These are phyloP conservation scores for Lytechinus variegatus DNA, from an alignment of 35 echinoderm and acorn worm species.

Conservation along the genomic window DNA sequence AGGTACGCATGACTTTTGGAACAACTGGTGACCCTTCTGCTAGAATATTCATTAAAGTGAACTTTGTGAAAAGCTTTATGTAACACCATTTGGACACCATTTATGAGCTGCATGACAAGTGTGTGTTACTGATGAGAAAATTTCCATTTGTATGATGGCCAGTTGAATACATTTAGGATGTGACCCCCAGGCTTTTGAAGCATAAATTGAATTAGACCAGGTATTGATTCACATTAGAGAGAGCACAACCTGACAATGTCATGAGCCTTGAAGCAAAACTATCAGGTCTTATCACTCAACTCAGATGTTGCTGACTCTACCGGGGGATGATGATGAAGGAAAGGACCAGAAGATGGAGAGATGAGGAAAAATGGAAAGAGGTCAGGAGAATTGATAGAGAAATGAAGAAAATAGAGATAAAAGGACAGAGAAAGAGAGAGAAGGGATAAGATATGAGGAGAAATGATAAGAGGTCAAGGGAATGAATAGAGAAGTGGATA, in stretches of 20 bases:
- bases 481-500: too few species aligned
- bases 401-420: too few species aligned
- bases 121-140: background rate
- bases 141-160: background rate
- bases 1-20: too few species aligned
- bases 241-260: slow-evolving; percentile 16
- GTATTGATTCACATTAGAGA: slow-evolving; percentile 34
- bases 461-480: too few species aligned
- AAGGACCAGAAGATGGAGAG: background rate
- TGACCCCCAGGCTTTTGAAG: background rate
- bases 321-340: background rate
- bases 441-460: too few species aligned
- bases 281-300: slow-evolving; percentile 25
- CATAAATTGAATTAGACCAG: slow-evolving; percentile 5
- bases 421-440: too few species aligned
- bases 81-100: background rate
- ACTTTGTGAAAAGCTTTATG: too few species aligned
- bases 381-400: too few species aligned
- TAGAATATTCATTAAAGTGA: too few species aligned
- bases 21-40: too few species aligned
- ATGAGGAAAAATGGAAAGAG: too few species aligned
- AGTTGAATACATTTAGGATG: background rate
- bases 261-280: slow-evolving; percentile 23
- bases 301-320: background rate
- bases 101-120: background rate